Evolutionary conservation across 2,113 vertebrate species (phyloP), one percentile per base, ranked within the genome.

Genomic region (Sceloporus tristichus): DNA sequence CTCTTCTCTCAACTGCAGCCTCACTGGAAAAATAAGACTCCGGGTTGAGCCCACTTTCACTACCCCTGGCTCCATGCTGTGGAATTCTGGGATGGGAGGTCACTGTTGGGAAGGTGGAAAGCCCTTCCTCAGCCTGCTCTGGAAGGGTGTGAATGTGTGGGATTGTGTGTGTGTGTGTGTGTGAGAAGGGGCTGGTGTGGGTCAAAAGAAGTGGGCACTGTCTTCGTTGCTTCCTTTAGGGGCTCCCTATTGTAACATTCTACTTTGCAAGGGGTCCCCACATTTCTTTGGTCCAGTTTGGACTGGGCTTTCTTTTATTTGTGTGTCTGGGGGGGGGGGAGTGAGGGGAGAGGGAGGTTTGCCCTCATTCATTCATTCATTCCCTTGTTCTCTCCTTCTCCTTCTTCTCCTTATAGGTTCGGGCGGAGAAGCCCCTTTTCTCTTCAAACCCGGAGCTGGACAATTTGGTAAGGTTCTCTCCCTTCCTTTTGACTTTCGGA

Each of bases 391-490:
- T 1, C 48, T n/a, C 40, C 25, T 25, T 79, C 48, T 48, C 56
- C 88, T 93, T 84, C 78, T 92, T 92, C 85, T 93, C 88, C 74
- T 70, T 88, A 27, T 78, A 99, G 98, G 98, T 99, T 93, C 98
- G 98, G 82, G 99, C 99, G 82, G 99, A 99, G 98, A 99, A 99
- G 95, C 98, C 98, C 96, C 98, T 99, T 97, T 99, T 99, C 97
- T 99, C 98, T 96, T 99, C 99, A 94, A 99, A 99, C 95, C 99
- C 99, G 96, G 98, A 99, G 96, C 92, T 99, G 98, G 99, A 99
- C 96, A 99, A 99, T 98, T 99, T 99, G 98, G 99, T 99, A 98
- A 99, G 99, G 94, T 86, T 92, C 62, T 11, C 53, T 29, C 25
- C 25, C 29, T 1, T n/a, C 5, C 21, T 66, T 38, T 48, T 48